Percentiles rank a stretch among this genome's conserved stretches.
phyloP scores from a whole-genome alignment of 92 coral and sea anemone genomes.

The Porites divaricata region DNA sequence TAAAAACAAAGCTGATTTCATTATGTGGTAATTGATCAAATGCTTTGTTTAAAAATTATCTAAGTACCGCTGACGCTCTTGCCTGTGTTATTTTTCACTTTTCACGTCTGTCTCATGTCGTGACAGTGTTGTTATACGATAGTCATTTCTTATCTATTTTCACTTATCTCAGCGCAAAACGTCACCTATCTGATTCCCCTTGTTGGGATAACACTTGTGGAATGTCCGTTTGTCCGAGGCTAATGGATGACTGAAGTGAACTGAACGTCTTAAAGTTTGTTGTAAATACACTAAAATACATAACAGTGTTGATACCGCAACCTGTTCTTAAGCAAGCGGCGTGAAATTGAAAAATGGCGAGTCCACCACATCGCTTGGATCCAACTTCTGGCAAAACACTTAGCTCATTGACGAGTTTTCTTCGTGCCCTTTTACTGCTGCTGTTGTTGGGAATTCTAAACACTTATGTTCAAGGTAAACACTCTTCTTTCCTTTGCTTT shows the following conservation, averaged over 20 bases:
- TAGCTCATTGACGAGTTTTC: not conserved
- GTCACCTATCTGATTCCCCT: not conserved
- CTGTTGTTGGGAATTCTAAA: not conserved
- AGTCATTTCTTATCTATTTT: not conserved
- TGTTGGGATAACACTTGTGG: not conserved
- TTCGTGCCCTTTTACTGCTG: not conserved
- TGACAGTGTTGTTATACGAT: conserved; percentile 5
- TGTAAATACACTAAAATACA: not conserved
- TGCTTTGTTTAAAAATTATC: not conserved
- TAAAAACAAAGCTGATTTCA: not conserved
- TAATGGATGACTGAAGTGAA: not conserved
- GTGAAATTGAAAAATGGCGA: not conserved
- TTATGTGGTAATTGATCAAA: not conserved
- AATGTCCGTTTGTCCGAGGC: not conserved
- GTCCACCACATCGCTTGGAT: not conserved
- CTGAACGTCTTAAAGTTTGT: not conserved
- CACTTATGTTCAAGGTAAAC: conserved; percentile 2
- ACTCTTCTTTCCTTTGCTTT: not conserved
- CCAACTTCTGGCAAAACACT: not conserved
- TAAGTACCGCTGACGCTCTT: conserved; percentile 5
- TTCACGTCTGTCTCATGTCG: not conserved
- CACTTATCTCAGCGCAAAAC: not conserved
- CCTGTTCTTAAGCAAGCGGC: not conserved
- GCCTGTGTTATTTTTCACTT: conserved; percentile 2
- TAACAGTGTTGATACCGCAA: not conserved